Conservation (phyloP, 2,888 invertebrate species). For the Pelosia muscerda region DNA sequence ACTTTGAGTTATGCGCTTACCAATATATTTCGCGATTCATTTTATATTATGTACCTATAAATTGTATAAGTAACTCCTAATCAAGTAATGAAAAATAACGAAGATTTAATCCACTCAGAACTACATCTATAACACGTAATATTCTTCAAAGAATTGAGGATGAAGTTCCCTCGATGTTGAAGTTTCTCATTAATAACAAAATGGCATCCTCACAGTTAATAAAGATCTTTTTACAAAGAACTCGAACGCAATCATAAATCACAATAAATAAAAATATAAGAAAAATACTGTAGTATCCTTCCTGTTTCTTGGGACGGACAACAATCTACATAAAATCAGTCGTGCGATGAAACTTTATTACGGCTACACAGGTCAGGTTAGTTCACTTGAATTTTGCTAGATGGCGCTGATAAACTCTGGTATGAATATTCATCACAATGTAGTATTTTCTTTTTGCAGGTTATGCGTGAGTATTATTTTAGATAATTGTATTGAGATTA, state of each 20-base stretch:
- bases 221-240: neutral
- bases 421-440: conserved; percentile 1
- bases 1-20: no score
- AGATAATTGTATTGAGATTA: neutral
- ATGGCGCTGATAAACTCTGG: conserved; percentile 35
- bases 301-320: conserved; percentile 19
- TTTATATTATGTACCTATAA: no score
- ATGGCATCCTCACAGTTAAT: neutral
- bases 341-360: conserved; percentile 45
- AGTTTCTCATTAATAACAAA: neutral
- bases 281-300: conserved; percentile 32
- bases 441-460: neutral
- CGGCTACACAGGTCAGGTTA: conserved; percentile 23
- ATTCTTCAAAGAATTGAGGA: neutral
- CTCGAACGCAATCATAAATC: conserved; percentile 27
- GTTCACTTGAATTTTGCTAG: conserved; percentile 36
- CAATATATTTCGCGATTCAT: no score
- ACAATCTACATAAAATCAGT: conserved; percentile 32
- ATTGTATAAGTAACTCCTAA: no score
- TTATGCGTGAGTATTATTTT: no score
- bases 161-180: neutral
- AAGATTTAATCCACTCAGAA: no score
- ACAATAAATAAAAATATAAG: conserved; percentile 28
- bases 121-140: no score
- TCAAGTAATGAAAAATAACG: no score